These are phyloP conservation scores for Triplophysa rosa DNA, from an alignment of 2,113 vertebrate species.

Conservation along the genomic window DNA sequence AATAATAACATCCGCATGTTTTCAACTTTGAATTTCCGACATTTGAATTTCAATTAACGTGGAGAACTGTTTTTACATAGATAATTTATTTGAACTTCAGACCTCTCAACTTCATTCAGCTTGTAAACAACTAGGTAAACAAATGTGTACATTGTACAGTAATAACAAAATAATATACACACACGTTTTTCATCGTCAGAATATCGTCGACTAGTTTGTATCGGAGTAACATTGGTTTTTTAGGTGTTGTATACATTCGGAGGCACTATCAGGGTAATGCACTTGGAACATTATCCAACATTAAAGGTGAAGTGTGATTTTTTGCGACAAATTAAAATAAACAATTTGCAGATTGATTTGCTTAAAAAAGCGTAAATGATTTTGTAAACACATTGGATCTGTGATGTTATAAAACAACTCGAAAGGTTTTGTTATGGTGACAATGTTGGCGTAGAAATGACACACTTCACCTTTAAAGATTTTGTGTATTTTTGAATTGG, in stretches of 20 bases:
- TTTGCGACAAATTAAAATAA: too few relatives aligned
- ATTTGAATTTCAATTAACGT: conserved; percentile 28
- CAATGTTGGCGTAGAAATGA: too few relatives aligned
- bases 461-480: neutral
- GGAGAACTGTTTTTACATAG: conserved; percentile 19
- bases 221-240: neutral
- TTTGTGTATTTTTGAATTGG: neutral
- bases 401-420: too few relatives aligned
- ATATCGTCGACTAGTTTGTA: conserved; percentile 7
- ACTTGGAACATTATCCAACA: conserved; percentile 31
- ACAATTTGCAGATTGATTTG: too few relatives aligned
- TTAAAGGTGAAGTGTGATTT: neutral
- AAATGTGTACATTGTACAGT: conserved; percentile 11
- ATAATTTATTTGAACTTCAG: conserved; percentile 32
- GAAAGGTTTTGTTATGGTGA: too few relatives aligned
- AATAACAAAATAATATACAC: conserved; percentile 27
- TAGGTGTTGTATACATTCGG: conserved; percentile 1
- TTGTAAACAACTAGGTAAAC: neutral
- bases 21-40: neutral
- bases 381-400: too few relatives aligned
- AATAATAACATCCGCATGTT: conserved; percentile 37
- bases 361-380: too few relatives aligned
- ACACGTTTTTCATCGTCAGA: conserved; percentile 3
- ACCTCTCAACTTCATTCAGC: conserved; percentile 23
- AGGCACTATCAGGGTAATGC: conserved; percentile 32